Evolutionary conservation across 2,113 vertebrate genomes (phyloP).

Genomic region (Myocastor coypus): DNA sequence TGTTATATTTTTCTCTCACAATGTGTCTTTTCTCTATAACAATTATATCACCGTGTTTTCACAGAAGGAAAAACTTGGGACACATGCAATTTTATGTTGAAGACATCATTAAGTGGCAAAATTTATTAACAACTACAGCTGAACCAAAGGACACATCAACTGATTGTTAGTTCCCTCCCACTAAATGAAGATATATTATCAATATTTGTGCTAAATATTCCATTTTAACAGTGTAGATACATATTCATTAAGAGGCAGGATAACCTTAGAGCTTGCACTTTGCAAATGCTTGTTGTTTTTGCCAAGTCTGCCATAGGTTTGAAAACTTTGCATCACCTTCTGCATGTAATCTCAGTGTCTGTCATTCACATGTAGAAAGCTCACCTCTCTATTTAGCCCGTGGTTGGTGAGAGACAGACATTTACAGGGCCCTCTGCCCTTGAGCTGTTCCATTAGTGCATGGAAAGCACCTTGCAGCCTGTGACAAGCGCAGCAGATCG

Average conservation of each 20-base stretch:
- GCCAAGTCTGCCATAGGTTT: constrained; percentile 64
- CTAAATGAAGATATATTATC: constrained; percentile 85
- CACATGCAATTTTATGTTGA: constrained; percentile 84
- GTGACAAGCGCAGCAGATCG: constrained; percentile 99
- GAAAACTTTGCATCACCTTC: constrained; percentile 81
- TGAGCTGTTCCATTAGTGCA: constrained; percentile 99
- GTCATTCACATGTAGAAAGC: constrained; percentile 89
- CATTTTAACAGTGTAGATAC: constrained; percentile 84
- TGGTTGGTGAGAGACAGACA: constrained; percentile 90
- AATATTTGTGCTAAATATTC: constrained; percentile 85
- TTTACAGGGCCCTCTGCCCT: constrained; percentile 96
- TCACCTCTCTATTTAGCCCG: constrained; percentile 89
- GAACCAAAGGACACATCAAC: constrained; percentile 82
- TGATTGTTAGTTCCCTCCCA: constrained; percentile 77
- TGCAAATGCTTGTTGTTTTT: constrained; percentile 81
- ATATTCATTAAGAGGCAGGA: constrained; percentile 86
- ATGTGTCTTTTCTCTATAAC: constrained; percentile 68
- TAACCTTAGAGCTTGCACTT: constrained; percentile 85
- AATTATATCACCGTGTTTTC: constrained; percentile 73
- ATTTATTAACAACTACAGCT: constrained; percentile 86
- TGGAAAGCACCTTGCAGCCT: constrained; percentile 99
- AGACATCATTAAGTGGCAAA: constrained; percentile 85
- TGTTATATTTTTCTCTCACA: constrained; percentile 63
- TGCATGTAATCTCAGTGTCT: constrained; percentile 86
- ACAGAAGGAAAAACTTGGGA: constrained; percentile 73